These are phyloP conservation scores for Eutolmus rufibarbis DNA, from an alignment of 2,888 invertebrate genomes.

Conservation along the genomic window DNA sequence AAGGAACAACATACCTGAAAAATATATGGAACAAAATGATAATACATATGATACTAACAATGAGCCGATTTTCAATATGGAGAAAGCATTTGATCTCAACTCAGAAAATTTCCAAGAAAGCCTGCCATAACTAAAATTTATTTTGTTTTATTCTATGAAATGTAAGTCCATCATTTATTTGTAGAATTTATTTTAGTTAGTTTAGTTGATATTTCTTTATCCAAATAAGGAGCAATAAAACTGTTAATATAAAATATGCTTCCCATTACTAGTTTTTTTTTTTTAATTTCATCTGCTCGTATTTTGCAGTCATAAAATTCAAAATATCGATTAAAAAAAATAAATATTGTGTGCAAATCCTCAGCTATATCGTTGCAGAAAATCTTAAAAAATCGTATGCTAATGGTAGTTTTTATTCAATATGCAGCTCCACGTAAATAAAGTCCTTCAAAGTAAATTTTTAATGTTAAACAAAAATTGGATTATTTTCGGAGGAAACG, in stretches of 20 bases:
- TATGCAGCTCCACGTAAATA: too few relatives aligned
- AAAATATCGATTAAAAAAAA: too few relatives aligned
- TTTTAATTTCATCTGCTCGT: neutral
- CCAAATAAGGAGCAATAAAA: neutral
- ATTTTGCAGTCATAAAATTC: too few relatives aligned
- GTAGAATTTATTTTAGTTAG: neutral
- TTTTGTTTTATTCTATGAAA: neutral
- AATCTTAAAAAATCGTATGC: neutral
- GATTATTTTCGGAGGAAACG: neutral
- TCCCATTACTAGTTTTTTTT: neutral
- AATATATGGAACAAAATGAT: neutral
- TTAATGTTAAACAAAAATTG: neutral
- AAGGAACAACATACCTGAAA: neutral
- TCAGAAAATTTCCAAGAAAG: constrained; percentile 15
- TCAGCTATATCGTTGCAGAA: neutral
- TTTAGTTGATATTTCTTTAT: neutral
- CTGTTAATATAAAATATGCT: neutral
- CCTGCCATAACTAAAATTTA: neutral
- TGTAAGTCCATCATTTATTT: neutral
- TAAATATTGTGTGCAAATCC: neutral
- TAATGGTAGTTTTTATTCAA: too few relatives aligned
- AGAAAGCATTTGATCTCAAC: neutral
- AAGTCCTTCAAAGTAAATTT: neutral
- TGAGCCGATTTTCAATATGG: neutral
- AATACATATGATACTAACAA: neutral